Evolutionary conservation across 2,797 vertebrate genomes (phyloP).

Genomic region (Antennarius maculatus): DNA sequence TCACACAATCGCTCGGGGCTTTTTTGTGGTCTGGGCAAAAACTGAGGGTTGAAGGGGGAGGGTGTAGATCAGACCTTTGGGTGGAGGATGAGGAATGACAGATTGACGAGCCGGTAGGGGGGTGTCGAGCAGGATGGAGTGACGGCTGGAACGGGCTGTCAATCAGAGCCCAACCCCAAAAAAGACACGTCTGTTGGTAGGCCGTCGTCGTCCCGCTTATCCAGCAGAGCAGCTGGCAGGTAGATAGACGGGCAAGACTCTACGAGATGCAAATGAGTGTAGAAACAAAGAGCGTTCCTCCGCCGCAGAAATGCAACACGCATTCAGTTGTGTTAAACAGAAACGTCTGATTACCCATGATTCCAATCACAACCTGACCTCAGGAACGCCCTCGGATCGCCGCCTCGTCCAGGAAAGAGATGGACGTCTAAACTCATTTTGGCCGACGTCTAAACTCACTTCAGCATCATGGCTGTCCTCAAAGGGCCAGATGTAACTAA

Average conservation of each 20-base stretch:
- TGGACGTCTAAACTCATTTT: too few relatives aligned
- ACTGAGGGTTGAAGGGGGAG: constrained; percentile 37
- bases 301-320: too few relatives aligned
- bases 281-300: too few relatives aligned
- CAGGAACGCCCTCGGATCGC: too few relatives aligned
- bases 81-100: constrained; percentile 54
- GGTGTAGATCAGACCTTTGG: constrained; percentile 20
- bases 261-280: too few relatives aligned
- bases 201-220: constrained; percentile 65
- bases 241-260: constrained; percentile 43
- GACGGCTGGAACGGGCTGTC: constrained; percentile 72
- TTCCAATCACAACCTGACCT: too few relatives aligned
- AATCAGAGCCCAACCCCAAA: constrained; percentile 48
- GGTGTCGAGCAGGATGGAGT: constrained; percentile 54
- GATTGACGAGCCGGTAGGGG: constrained; percentile 51
- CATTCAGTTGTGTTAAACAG: too few relatives aligned
- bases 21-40: constrained; percentile 23
- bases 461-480: too few relatives aligned
- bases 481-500: too few relatives aligned
- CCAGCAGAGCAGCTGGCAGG: constrained; percentile 63
- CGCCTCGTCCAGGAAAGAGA: too few relatives aligned
- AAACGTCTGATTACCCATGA: too few relatives aligned
- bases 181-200: constrained; percentile 55
- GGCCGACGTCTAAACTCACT: too few relatives aligned
- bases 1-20: constrained; percentile 30